These are phyloP conservation scores for Mormyrus proboscirostris DNA, from an alignment of 2,797 vertebrate species.

Conservation along the genomic window DNA sequence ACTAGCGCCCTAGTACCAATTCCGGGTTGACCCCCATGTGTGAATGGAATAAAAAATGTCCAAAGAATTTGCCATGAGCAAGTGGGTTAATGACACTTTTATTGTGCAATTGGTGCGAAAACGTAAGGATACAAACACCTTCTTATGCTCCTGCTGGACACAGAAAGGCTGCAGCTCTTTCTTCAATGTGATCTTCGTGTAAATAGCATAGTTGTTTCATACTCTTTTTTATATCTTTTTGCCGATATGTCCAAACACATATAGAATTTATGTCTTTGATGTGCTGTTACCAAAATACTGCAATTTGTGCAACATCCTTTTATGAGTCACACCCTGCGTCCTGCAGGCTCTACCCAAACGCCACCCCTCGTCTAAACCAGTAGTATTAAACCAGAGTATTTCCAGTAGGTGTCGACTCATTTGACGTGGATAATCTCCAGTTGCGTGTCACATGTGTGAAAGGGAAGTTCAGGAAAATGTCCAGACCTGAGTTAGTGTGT, in stretches of 20 bases:
- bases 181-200: no score
- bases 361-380: neutral
- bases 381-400: neutral
- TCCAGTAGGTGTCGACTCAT: neutral
- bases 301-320: neutral
- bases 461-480: neutral
- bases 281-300: neutral
- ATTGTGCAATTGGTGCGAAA: no score
- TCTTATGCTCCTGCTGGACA: no score
- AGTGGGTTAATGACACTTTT: no score
- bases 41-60: no score
- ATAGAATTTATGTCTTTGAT: neutral
- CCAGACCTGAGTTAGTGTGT: neutral
- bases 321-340: neutral
- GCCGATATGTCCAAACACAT: neutral
- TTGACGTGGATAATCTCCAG: neutral
- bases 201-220: no score
- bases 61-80: no score
- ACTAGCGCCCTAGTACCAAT: neutral
- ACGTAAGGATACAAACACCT: no score
- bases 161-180: no score
- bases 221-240: no score
- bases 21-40: no score
- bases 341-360: neutral
- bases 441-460: neutral